Evolutionary conservation across 1,140 invertebrate genomes (phyloP).

Genomic region (Hyposmocoma kahamanoa): DNA sequence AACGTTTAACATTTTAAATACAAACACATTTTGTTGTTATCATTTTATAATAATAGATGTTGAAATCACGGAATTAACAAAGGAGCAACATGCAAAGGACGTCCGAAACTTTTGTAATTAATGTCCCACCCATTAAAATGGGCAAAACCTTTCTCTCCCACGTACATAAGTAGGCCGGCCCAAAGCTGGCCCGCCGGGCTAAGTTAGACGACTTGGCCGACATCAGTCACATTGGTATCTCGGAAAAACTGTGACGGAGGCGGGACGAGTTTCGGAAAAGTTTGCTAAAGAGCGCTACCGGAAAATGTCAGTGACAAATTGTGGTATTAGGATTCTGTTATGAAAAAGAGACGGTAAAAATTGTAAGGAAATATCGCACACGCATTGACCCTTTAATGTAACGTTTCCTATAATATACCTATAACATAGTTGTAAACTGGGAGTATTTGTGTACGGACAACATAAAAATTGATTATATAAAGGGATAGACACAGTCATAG

Average conservation of each 20-base stretch:
- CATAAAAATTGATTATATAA: no score
- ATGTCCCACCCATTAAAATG: constrained; percentile 22
- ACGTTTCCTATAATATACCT: no score
- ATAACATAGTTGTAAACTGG: no score
- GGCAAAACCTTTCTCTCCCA: neutral
- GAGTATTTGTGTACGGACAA: no score
- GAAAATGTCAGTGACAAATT: constrained; percentile 22
- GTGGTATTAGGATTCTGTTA: constrained; percentile 6
- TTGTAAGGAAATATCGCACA: constrained; percentile 1
- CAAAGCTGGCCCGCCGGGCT: no score
- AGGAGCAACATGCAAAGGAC: constrained; percentile 2
- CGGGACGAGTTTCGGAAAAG: constrained; percentile 13
- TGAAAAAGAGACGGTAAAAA: constrained; percentile 5
- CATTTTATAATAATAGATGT: no score
- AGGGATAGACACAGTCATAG: no score
- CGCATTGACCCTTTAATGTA: no score
- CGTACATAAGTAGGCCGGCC: constrained; percentile 15
- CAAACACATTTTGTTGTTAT: no score
- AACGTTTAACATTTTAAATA: no score
- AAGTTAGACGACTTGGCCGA: constrained; percentile 8
- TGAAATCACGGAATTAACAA: constrained; percentile 1
- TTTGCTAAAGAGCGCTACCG: constrained; percentile 15
- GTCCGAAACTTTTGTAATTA: constrained; percentile 26
- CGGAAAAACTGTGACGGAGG: constrained; percentile 16
- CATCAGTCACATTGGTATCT: constrained; percentile 15